A percentile compares a stretch with the other conserved stretches of the same genome.
Conservation (phyloP, 2,797 vertebrate genomes). For the Pipistrellus pipistrellus region DNA sequence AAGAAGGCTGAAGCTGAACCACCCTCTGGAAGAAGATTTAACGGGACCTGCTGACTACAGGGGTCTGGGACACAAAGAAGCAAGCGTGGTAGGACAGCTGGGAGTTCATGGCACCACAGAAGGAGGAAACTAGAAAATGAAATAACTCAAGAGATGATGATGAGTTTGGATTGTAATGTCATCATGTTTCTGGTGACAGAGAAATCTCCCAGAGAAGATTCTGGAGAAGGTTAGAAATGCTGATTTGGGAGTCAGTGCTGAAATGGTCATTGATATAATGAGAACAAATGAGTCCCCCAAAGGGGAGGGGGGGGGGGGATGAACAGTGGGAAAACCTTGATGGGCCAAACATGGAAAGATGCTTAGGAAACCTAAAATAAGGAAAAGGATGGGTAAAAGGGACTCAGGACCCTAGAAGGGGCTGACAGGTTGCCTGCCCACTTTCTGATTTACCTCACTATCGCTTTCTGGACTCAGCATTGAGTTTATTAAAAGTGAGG, state of each 20-base stretch:
- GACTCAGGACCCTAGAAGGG: not conserved
- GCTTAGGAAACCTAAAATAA: not conserved
- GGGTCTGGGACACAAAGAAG: not conserved
- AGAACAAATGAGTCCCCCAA: not conserved
- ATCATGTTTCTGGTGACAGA: not conserved
- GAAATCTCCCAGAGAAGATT: not conserved
- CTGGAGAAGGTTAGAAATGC: not conserved
- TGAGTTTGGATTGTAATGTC: not conserved
- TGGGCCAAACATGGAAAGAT: not conserved
- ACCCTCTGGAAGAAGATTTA: not conserved
- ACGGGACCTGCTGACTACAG: not conserved
- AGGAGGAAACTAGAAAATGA: not conserved
- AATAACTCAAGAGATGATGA: not conserved
- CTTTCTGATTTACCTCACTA: not conserved
- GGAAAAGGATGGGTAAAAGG: not conserved
- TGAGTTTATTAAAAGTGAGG: not conserved
- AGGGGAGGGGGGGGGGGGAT: too few relatives aligned
- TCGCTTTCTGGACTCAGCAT: not conserved
- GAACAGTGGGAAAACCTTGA: not conserved
- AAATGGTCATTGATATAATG: not conserved
- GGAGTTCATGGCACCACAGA: not conserved
- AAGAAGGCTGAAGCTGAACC: not conserved
- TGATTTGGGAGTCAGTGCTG: not conserved
- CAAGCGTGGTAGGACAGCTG: not conserved
- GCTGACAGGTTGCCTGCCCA: not conserved